Evolutionary conservation across 2,797 vertebrate species (phyloP), one percentile per base, ranked within the genome.

Genomic region (Mormyrus hasselquistii): DNA sequence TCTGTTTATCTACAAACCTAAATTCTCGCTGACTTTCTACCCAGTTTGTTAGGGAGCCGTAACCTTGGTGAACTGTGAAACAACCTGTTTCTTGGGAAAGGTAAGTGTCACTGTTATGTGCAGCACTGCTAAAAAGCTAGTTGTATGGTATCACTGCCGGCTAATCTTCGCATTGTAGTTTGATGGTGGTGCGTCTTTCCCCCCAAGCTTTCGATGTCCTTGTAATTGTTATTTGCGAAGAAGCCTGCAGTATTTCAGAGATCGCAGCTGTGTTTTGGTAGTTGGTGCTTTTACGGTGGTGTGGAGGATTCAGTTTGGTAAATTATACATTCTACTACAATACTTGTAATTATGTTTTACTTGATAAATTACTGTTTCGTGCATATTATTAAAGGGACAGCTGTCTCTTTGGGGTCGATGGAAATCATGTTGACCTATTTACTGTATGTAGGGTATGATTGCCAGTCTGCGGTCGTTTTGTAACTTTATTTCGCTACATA

Each of bases 51-150:
- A 76, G 25, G 3, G 2, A 65, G 29, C 29, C 29, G 29, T 73
- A 38, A 38, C 65, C 4, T 2, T 16, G 65, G 12, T 38, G 65
- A 25, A 25, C 29, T 12, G 29, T 14, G 29, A 73, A 73, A 73
- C 47, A 87, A 82, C 47, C 52, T 82, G 10, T 84, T 7, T 89
- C 84, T 73, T 84, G 73, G 83, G 49, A 38, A 90, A 87, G 88
- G 90, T 90, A 73, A 87, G 90, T 89, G 88, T 82, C 55, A 22
- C 52, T 50, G 16, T 55, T 19, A 62, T 25, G 7, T 38, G n/a
- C 62, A 62, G 7, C 9, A 25, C 16, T 50, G 41, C 79, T 83
- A 83, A 16, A 16, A n/a, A 9, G 41, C 16, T 84, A 84, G 19
- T 49, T 44, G 16, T 83, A 1, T 7, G 41, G 8, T 84, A 47